These are phyloP conservation scores for Seira ritae DNA, from an alignment of 2,888 invertebrate species.

Conservation along the genomic window DNA sequence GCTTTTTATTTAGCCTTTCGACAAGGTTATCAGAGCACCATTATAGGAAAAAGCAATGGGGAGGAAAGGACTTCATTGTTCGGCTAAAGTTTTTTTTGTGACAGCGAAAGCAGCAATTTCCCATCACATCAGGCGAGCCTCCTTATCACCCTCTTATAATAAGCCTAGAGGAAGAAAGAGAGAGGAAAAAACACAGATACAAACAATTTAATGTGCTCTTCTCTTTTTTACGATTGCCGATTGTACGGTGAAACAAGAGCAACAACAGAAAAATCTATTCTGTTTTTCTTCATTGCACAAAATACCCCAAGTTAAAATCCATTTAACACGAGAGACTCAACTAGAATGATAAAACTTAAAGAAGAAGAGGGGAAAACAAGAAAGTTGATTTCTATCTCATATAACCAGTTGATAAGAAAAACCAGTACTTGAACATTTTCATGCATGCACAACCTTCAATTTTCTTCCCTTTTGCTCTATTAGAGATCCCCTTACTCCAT, in stretches of 20 bases:
- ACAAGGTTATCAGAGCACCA: slow-evolving; percentile 52
- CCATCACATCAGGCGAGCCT: not conserved
- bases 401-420: not conserved
- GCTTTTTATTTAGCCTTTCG: slow-evolving; percentile 46
- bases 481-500: not conserved
- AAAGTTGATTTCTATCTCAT: not conserved
- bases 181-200: slow-evolving; percentile 7
- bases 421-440: no score
- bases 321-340: not conserved
- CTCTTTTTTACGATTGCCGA: no score
- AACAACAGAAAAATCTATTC: not conserved
- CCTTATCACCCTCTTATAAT: slow-evolving; percentile 39
- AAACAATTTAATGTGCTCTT: not conserved
- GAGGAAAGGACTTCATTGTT: not conserved
- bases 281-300: not conserved
- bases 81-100: slow-evolving; percentile 13
- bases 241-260: no score
- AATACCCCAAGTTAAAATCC: not conserved
- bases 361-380: not conserved
- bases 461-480: not conserved
- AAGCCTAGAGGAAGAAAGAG: slow-evolving; percentile 28
- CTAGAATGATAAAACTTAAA: no score
- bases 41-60: slow-evolving; percentile 29
- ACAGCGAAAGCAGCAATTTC: slow-evolving; percentile 13
- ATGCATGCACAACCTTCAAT: not conserved